phyloP scores from a whole-genome alignment of 2,797 vertebrate species.

The Anas acuta region DNA sequence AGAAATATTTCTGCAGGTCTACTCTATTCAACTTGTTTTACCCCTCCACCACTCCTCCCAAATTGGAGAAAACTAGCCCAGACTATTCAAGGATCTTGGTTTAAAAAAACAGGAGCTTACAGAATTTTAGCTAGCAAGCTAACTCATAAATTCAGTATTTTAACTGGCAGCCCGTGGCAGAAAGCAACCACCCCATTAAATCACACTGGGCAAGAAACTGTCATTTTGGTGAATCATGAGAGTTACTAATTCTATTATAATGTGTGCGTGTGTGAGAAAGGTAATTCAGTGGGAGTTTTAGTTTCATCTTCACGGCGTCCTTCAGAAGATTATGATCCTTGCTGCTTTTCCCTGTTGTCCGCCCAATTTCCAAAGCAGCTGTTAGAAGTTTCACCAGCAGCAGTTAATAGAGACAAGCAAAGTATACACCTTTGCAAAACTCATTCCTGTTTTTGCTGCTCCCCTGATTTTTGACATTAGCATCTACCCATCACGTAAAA shows the following conservation, averaged over 20 bases:
- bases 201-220: slow-evolving; percentile 47
- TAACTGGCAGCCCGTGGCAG: slow-evolving; percentile 51
- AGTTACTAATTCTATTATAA: slow-evolving; percentile 65
- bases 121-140: slow-evolving; percentile 25
- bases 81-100: slow-evolving; percentile 23
- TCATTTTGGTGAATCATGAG: slow-evolving; percentile 47
- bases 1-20: slow-evolving; percentile 41
- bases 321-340: slow-evolving; percentile 49
- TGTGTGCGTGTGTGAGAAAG: not conserved
- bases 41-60: not conserved
- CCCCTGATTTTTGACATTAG: not conserved
- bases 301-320: slow-evolving; percentile 34
- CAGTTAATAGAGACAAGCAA: slow-evolving; percentile 41
- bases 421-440: not conserved
- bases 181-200: slow-evolving; percentile 65
- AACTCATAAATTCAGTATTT: slow-evolving; percentile 69
- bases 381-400: slow-evolving; percentile 17
- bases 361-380: not conserved
- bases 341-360: not conserved
- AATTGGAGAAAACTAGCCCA: not conserved
- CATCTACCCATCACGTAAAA: not conserved
- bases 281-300: slow-evolving; percentile 43
- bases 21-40: not conserved
- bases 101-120: slow-evolving; percentile 41
- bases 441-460: not conserved